Percentiles rank a stretch among this genome's conserved stretches.
phyloP scores from a whole-genome alignment of 2,888 invertebrate genomes.

The Agrilus biguttatus region DNA sequence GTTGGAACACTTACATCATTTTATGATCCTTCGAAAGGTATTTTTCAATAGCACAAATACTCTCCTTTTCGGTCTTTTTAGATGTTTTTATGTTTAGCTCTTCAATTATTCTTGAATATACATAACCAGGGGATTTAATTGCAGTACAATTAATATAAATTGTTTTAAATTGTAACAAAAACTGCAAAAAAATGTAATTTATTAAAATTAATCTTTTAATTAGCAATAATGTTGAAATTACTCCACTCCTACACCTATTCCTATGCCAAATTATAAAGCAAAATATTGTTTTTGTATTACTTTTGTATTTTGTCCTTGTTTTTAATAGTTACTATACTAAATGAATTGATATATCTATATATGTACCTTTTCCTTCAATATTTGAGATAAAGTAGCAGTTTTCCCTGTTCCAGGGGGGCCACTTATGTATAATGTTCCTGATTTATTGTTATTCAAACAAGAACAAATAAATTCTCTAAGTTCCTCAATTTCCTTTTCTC shows the following conservation, averaged over 20 bases:
- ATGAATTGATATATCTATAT: conserved; percentile 1
- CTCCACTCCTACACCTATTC: no score
- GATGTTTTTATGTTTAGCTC: conserved; percentile 48
- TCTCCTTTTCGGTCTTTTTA: conserved; percentile 50
- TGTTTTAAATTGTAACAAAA: conserved; percentile 38
- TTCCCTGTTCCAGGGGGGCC: conserved; percentile 97
- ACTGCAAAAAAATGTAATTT: conserved; percentile 26
- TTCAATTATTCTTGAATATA: conserved; percentile 63
- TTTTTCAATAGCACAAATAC: conserved; percentile 51
- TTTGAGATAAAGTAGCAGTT: conserved; percentile 71
- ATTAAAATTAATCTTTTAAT: neutral
- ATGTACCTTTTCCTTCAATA: conserved; percentile 50
- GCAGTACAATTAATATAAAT: conserved; percentile 81
- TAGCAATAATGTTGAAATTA: no score
- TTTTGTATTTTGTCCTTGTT: no score
- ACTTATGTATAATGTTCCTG: conserved; percentile 83
- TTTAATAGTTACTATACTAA: neutral
- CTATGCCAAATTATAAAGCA: no score
- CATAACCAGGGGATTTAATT: conserved; percentile 66
- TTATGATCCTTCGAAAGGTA: conserved; percentile 50
- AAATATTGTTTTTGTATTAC: no score
- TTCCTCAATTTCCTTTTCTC: conserved; percentile 61
- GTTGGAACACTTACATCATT: conserved; percentile 47
- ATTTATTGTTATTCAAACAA: conserved; percentile 47
- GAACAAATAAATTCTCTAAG: conserved; percentile 53